Conservation (phyloP, 1,140 invertebrate genomes). For the Lordiphosa mommai region DNA sequence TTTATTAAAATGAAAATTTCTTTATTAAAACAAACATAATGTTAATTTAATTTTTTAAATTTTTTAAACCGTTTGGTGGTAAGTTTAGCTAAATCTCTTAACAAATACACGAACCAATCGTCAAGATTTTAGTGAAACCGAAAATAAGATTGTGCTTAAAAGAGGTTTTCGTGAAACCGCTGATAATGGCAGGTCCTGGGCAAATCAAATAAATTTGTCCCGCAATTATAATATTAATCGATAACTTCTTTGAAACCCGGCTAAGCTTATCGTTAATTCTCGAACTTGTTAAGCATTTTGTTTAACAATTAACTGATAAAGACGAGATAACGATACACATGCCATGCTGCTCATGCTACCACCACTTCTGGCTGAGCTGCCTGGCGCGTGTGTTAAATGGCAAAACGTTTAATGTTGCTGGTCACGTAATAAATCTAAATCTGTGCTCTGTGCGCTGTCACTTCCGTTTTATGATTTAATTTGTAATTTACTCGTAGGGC, state of each 20-base stretch:
- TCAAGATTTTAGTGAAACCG: no score
- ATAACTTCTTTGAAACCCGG: not conserved
- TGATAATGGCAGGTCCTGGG: no score
- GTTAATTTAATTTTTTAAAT: no score
- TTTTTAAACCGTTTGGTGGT: no score
- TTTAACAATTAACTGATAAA: constrained; percentile 35
- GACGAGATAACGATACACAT: constrained; percentile 14
- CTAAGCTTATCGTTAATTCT: not conserved
- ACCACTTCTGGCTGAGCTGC: constrained; percentile 12
- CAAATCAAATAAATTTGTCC: no score
- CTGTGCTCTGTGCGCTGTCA: constrained; percentile 73
- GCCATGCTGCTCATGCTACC: constrained; percentile 18
- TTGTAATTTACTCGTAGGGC: constrained; percentile 73
- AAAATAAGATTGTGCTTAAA: no score
- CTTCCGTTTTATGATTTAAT: constrained; percentile 78
- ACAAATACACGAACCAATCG: no score
- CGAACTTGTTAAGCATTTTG: constrained; percentile 3
- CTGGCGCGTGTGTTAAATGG: constrained; percentile 70
- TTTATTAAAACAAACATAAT: no score
- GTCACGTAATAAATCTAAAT: constrained; percentile 78
- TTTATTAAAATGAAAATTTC: no score
- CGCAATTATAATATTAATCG: no score
- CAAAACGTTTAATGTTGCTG: constrained; percentile 75
- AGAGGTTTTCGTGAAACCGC: no score
- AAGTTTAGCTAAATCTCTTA: no score